These are phyloP conservation scores for Drosophila greeni DNA, from an alignment of 2,888 invertebrate genomes.

Conservation along the genomic window DNA sequence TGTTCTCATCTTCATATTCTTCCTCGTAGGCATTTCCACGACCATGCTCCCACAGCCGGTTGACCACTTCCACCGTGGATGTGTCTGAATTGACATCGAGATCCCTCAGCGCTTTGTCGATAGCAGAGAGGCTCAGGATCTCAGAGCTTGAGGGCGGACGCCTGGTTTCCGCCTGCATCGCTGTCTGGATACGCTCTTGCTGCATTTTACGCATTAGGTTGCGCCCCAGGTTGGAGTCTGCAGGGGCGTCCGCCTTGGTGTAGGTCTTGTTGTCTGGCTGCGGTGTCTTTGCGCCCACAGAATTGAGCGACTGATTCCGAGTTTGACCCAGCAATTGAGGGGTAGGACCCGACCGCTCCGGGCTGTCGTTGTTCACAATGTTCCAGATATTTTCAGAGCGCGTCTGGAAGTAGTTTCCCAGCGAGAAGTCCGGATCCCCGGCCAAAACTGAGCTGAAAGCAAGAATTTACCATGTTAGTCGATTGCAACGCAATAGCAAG, in stretches of 20 bases:
- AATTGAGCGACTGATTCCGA: constrained; percentile 13
- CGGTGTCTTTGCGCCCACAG: constrained; percentile 57
- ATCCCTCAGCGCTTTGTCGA: constrained; percentile 74
- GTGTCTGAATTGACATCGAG: constrained; percentile 69
- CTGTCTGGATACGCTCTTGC: constrained; percentile 64
- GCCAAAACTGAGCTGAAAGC: constrained; percentile 65
- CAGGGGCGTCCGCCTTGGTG: constrained; percentile 63
- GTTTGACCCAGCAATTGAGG: constrained; percentile 55
- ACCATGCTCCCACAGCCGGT: constrained; percentile 55
- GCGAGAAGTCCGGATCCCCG: constrained; percentile 74
- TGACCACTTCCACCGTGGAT: constrained; percentile 65
- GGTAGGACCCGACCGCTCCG: constrained; percentile 56
- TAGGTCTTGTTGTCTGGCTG: constrained; percentile 73
- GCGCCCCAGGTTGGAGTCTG: constrained; percentile 42
- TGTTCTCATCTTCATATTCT: constrained; percentile 47
- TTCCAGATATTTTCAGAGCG: constrained; percentile 75
- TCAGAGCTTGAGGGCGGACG: constrained; percentile 65
- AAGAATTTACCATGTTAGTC: too few relatives aligned
- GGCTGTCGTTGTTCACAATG: constrained; percentile 64
- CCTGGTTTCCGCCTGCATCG: constrained; percentile 24
- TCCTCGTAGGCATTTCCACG: constrained; percentile 22
- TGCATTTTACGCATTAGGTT: constrained; percentile 56
- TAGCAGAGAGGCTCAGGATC: constrained; percentile 75
- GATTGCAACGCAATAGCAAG: too few relatives aligned
- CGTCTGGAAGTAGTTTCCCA: constrained; percentile 75